phyloP scores from a whole-genome alignment of 1,140 invertebrate genomes.

The Brachionus calyciflorus region DNA sequence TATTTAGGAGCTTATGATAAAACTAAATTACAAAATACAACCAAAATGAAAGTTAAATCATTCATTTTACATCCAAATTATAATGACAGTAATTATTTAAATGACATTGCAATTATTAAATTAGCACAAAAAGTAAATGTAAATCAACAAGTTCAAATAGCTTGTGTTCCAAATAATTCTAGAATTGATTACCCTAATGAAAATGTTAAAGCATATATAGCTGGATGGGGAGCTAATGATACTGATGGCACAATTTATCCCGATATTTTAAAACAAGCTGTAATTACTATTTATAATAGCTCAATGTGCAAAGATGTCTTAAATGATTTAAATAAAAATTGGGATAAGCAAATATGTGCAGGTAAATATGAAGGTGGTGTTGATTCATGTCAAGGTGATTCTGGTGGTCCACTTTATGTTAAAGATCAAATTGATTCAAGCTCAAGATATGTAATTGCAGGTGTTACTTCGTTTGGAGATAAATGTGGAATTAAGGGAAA shows the following conservation, averaged over 20 bases:
- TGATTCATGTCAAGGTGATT: conserved; percentile 44
- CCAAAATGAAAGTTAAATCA: neutral
- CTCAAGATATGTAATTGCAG: neutral
- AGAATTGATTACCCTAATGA: neutral
- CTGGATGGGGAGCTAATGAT: too few relatives aligned
- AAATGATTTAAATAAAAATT: too few relatives aligned
- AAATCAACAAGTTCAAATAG: conserved; percentile 1
- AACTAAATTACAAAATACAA: neutral
- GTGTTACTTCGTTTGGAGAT: conserved; percentile 44
- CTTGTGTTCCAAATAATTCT: conserved; percentile 15
- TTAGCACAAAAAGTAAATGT: neutral
- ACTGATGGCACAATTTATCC: too few relatives aligned
- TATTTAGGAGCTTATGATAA: conserved; percentile 33
- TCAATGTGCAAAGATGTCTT: too few relatives aligned
- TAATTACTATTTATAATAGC: too few relatives aligned
- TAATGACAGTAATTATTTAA: neutral
- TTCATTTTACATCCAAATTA: neutral
- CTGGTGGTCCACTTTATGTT: conserved; percentile 27
- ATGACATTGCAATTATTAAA: conserved; percentile 37
- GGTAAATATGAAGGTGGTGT: neutral
- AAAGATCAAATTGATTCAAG: neutral
- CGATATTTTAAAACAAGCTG: too few relatives aligned
- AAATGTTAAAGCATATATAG: neutral
- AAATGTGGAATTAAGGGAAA: too few relatives aligned
- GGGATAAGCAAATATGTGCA: conserved; percentile 44